Evolutionary conservation across 2,888 invertebrate genomes (phyloP).

Genomic region (Tribolium freemani): DNA sequence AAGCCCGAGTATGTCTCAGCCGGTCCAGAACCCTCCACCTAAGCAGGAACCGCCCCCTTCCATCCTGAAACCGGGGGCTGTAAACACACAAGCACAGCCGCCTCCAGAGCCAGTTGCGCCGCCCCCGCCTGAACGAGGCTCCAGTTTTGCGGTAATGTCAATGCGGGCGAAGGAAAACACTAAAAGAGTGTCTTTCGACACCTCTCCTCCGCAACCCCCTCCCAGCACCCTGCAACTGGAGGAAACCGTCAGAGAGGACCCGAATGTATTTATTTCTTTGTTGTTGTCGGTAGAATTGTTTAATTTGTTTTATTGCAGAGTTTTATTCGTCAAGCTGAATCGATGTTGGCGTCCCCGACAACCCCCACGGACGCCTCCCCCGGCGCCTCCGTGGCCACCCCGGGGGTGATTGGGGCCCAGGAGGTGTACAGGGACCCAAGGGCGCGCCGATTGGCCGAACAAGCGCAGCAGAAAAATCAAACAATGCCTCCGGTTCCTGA

Average conservation of each 20-base stretch:
- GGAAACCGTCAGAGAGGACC: constrained; percentile 79
- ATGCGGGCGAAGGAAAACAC: constrained; percentile 68
- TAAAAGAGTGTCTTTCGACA: constrained; percentile 66
- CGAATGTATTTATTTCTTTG: constrained; percentile 69
- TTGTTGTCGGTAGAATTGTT: too few species aligned
- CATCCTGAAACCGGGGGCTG: constrained; percentile 66
- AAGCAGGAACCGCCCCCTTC: constrained; percentile 64
- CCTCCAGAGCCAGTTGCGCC: constrained; percentile 69
- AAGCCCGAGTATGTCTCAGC: constrained; percentile 62
- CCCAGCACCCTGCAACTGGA: constrained; percentile 69
- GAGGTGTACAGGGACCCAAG: constrained; percentile 98
- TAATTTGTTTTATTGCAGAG: constrained; percentile 69
- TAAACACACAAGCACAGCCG: constrained; percentile 60
- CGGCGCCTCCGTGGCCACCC: constrained; percentile 77
- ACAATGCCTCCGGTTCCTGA: constrained; percentile 84
- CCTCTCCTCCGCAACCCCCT: constrained; percentile 61
- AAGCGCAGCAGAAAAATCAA: constrained; percentile 74
- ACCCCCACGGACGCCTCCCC: constrained; percentile 75
- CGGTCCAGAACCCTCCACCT: constrained; percentile 61
- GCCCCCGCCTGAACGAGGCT: constrained; percentile 89
- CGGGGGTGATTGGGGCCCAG: constrained; percentile 97
- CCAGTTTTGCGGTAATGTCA: constrained; percentile 89
- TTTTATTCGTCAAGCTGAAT: constrained; percentile 85
- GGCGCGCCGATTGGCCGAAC: constrained; percentile 87
- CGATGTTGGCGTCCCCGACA: constrained; percentile 82